These are phyloP conservation scores for Spea multiplicata DNA, from an alignment of 2,113 vertebrate species.

Conservation along the genomic window DNA sequence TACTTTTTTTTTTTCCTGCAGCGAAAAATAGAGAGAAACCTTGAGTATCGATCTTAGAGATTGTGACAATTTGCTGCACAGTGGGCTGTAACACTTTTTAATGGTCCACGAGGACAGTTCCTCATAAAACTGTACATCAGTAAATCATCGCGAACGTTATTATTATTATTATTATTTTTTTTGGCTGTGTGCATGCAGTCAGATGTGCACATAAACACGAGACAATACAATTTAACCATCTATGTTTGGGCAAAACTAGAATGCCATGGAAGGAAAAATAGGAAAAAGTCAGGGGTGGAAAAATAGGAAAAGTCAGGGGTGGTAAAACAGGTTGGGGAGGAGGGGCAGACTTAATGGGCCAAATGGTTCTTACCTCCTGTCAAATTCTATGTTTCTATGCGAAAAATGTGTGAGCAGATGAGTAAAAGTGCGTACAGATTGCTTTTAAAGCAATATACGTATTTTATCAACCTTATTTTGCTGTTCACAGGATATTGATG, in stretches of 20 bases:
- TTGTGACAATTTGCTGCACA: neutral
- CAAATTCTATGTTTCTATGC: no score
- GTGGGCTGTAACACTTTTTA: neutral
- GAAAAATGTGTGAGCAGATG: no score
- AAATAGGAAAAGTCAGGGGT: neutral
- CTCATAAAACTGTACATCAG: neutral
- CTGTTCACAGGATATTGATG: no score
- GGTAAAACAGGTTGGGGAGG: no score
- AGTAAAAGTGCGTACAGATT: no score
- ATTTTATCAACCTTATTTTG: no score
- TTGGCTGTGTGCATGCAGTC: neutral
- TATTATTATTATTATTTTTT: neutral
- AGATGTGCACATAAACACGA: neutral
- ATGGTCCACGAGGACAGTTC: neutral
- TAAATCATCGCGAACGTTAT: neutral
- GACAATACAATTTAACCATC: no score
- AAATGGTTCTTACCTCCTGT: no score
- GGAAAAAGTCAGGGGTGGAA: neutral
- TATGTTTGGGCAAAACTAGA: neutral
- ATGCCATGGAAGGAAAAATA: neutral
- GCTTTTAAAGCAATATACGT: no score
- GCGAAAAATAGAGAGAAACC: conserved; percentile 7
- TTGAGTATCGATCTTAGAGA: neutral
- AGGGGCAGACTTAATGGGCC: no score
- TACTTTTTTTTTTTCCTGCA: neutral